Percentiles rank a stretch among this genome's conserved stretches.
phyloP scores from a whole-genome alignment of 2,797 vertebrate species.

The Poeciliopsis turneri region DNA sequence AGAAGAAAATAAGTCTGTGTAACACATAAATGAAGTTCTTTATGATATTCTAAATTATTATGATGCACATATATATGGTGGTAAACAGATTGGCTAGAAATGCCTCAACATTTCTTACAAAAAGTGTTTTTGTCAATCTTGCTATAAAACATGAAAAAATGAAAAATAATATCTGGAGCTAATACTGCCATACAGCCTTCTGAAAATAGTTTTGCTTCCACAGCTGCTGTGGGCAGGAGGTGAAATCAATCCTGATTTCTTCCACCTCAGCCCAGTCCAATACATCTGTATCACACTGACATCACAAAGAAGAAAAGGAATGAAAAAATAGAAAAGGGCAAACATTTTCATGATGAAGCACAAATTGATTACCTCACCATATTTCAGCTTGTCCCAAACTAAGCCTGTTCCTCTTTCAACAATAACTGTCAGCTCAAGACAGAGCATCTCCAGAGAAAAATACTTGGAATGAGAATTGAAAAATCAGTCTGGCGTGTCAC shows the following conservation, averaged over 20 bases:
- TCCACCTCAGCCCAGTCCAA: constrained; percentile 7
- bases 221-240: constrained; percentile 29
- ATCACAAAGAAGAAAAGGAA: constrained; percentile 28
- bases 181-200: constrained; percentile 12
- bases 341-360: constrained; percentile 53
- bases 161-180: constrained; percentile 8
- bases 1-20: not conserved
- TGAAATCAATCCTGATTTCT: constrained; percentile 40
- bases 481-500: constrained; percentile 59
- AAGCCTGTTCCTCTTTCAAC: constrained; percentile 36
- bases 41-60: not conserved
- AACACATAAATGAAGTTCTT: not conserved
- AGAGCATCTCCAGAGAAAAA: constrained; percentile 39
- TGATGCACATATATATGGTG: not conserved
- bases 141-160: not conserved
- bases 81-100: not conserved
- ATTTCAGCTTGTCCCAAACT: constrained; percentile 43
- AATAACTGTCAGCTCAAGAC: constrained; percentile 49
- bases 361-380: constrained; percentile 56
- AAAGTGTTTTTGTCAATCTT: not conserved
- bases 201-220: constrained; percentile 14
- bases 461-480: constrained; percentile 50
- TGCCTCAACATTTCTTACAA: not conserved
- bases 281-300: constrained; percentile 27
- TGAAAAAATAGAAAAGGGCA: constrained; percentile 8